Percentiles rank a stretch among this genome's conserved stretches.
Evolutionary conservation across 1,140 invertebrate genomes (phyloP).

Genomic region (Pseudomyrmex concolor): DNA sequence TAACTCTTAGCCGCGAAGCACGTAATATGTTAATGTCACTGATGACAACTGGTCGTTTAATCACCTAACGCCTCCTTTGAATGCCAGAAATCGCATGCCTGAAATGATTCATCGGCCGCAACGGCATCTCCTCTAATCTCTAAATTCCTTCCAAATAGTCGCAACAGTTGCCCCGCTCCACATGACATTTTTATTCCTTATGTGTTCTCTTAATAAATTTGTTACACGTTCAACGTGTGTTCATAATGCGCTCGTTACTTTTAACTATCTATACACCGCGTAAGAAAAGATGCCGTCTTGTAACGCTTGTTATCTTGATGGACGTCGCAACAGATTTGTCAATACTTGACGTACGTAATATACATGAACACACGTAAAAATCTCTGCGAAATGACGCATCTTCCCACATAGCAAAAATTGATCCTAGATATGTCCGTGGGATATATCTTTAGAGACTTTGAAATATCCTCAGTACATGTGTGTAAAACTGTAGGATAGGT

Average conservation of each 20-base stretch:
- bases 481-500: not conserved
- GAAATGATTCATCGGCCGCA: slow-evolving; percentile 73
- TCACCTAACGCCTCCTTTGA: slow-evolving; percentile 76
- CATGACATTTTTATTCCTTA: slow-evolving; percentile 52
- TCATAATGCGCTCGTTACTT: slow-evolving; percentile 14
- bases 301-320: not conserved
- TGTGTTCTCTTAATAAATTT: slow-evolving; percentile 51
- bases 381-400: not conserved
- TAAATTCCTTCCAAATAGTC: slow-evolving; percentile 73
- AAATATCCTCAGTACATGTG: not conserved
- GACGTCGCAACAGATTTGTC: slow-evolving; percentile 32
- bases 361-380: not conserved
- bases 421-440: not conserved
- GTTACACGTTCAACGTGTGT: slow-evolving; percentile 6
- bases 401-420: slow-evolving; percentile 5
- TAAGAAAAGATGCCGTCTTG: slow-evolving; percentile 20
- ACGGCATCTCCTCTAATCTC: slow-evolving; percentile 74
- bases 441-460: not conserved
- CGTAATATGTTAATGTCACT: slow-evolving; percentile 76
- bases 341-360: slow-evolving; percentile 1
- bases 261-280: slow-evolving; percentile 7
- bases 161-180: slow-evolving; percentile 38
- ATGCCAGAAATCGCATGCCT: slow-evolving; percentile 72
- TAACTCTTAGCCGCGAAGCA: slow-evolving; percentile 65
- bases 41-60: slow-evolving; percentile 76